Evolutionary conservation across 2,797 vertebrate species (phyloP).

Genomic region (Chanos chanos): DNA sequence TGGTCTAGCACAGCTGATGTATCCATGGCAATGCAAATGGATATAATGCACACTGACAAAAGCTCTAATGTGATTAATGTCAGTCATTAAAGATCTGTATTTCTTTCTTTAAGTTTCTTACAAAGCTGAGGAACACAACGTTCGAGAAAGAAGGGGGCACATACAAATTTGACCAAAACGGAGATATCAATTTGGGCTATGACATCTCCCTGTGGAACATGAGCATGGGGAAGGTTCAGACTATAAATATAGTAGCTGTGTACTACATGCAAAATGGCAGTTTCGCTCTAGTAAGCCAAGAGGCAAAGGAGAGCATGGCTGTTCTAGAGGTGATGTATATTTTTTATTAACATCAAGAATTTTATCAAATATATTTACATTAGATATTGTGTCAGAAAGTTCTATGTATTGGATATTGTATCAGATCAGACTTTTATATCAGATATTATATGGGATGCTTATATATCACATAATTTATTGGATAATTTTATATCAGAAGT

Average conservation of each 20-base stretch:
- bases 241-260: constrained; percentile 66
- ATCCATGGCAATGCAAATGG: too few species aligned
- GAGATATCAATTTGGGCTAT: constrained; percentile 80
- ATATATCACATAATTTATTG: too few species aligned
- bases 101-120: constrained; percentile 66
- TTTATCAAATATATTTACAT: background rate
- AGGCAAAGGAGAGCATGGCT: constrained; percentile 56
- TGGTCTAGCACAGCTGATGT: background rate
- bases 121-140: constrained; percentile 60
- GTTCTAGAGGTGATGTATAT: constrained; percentile 67
- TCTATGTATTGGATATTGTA: too few species aligned
- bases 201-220: constrained; percentile 78
- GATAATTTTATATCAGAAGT: too few species aligned
- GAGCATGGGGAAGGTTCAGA: constrained; percentile 48
- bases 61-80: too few species aligned
- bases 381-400: too few species aligned
- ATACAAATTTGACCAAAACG: constrained; percentile 72
- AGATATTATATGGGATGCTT: too few species aligned
- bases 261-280: constrained; percentile 65
- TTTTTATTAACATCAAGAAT: background rate
- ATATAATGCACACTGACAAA: background rate
- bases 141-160: constrained; percentile 56
- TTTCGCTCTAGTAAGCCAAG: constrained; percentile 62
- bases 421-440: too few species aligned
- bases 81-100: background rate